Base-by-base conservation (phyloP, 1,140 invertebrate species). In the Drosophila rhopaloa region DNA sequence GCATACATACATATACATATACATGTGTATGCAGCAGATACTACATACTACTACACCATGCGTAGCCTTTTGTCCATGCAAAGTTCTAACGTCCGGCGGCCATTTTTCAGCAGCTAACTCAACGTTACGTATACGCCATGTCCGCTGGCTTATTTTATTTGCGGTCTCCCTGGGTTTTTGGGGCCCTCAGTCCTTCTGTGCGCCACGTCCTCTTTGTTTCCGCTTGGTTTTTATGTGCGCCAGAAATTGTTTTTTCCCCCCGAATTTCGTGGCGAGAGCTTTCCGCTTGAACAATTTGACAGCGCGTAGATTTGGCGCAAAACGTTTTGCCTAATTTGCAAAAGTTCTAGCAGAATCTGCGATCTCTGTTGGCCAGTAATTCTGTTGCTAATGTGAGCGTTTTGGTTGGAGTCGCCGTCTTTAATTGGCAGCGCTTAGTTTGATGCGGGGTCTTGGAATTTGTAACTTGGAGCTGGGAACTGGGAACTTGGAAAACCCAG, bases 251-350 rank as follows among this genome's bases (percentile, higher is more conserved):
- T 66, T 51, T 55, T 44, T 40, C 38, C 40, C 41, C 38, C 44
- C 50, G 8, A 16, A 27, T 41, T 24, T 19, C 35, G 24, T 32
- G 43, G 38, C 65, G 51, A 58, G 68, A 43, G 62, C 80, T 84
- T 88, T 80, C 56, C 84, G 81, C 84, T 88, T 78, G 80, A 88
- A 81, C 84, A 88, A 88, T 90, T 88, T 89, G 84, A 88, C 84
- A 89, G 62, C 77, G 84, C 84, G 84, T 89, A 89, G 84, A 88
- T 89, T 89, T 88, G 84, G 80, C 84, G 79, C 76, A 88, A 88
- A 88, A 90, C 84, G 84, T 89, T 89, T 88, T 88, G 84, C 84
- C 85, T 88, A 89, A 88, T 88, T 88, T 90, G 84, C 77, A 84
- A 81, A 89, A 88, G 76, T 88, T 89, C 73, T 60, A 46, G 38